Conservation (phyloP, 2,888 invertebrate species). For the Microplitis manilae region DNA sequence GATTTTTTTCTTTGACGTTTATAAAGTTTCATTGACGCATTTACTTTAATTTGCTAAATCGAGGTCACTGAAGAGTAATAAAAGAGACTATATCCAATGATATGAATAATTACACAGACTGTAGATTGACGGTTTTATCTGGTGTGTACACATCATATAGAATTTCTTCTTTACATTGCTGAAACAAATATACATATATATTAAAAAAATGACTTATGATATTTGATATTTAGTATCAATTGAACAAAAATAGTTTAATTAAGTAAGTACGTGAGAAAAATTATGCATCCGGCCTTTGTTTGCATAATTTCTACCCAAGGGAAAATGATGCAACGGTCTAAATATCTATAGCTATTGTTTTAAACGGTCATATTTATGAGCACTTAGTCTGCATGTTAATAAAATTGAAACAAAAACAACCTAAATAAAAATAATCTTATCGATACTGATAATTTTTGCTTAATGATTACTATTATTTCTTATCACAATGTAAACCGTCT, state of each 20-base stretch:
- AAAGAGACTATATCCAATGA: background rate
- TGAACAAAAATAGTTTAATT: background rate
- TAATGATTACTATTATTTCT: background rate
- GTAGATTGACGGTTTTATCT: background rate
- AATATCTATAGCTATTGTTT: too few relatives aligned
- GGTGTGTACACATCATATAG: background rate
- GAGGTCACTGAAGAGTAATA: background rate
- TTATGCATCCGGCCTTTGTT: background rate
- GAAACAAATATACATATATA: background rate
- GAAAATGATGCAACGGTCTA: too few relatives aligned
- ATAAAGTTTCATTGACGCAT: background rate
- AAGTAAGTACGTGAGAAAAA: background rate
- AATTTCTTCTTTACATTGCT: background rate
- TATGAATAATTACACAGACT: background rate
- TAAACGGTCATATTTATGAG: too few relatives aligned
- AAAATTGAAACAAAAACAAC: background rate
- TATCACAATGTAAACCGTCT: background rate
- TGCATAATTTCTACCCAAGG: background rate
- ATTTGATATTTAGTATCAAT: background rate
- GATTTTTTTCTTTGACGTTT: background rate
- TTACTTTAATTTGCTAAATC: background rate
- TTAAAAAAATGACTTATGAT: background rate
- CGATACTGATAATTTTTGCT: constrained; percentile 3
- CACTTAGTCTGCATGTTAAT: too few relatives aligned
- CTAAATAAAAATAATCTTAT: constrained; percentile 8